These are phyloP conservation scores for Panagrolaimus sp. DNA, from an alignment of 1,140 invertebrate species.

Conservation along the genomic window DNA sequence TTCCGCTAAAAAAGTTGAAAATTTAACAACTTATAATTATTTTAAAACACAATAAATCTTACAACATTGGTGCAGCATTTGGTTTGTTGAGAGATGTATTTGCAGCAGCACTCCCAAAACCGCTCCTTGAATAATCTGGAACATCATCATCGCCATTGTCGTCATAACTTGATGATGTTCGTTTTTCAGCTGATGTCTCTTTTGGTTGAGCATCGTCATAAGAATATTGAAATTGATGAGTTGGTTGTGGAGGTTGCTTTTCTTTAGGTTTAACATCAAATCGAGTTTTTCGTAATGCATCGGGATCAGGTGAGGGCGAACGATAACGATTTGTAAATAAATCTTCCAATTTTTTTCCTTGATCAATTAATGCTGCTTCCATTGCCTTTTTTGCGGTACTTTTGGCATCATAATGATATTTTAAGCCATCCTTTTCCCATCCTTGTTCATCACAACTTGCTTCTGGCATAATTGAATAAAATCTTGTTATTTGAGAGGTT, in stretches of 20 bases:
- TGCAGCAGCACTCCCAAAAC: not conserved
- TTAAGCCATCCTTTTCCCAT: not conserved
- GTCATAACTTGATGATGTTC: no score
- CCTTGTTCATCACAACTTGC: not conserved
- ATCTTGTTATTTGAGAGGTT: not conserved
- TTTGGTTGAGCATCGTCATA: not conserved
- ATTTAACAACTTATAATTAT: not conserved
- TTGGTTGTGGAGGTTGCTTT: not conserved
- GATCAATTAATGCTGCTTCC: slow-evolving; percentile 1
- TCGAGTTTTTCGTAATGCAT: not conserved
- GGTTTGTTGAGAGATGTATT: not conserved
- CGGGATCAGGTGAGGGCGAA: not conserved
- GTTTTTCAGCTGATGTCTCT: not conserved
- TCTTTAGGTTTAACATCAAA: slow-evolving; percentile 1
- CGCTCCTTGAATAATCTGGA: not conserved
- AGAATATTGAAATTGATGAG: not conserved
- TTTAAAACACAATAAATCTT: no score
- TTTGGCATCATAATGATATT: not conserved
- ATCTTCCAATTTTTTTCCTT: slow-evolving; percentile 7
- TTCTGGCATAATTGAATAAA: not conserved
- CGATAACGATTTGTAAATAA: not conserved
- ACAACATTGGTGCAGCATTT: no score
- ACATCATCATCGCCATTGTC: no score
- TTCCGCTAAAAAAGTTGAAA: not conserved
- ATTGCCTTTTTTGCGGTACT: not conserved